These are phyloP conservation scores for Drosophila navojoa DNA, from an alignment of 1,140 invertebrate genomes.

Conservation along the genomic window DNA sequence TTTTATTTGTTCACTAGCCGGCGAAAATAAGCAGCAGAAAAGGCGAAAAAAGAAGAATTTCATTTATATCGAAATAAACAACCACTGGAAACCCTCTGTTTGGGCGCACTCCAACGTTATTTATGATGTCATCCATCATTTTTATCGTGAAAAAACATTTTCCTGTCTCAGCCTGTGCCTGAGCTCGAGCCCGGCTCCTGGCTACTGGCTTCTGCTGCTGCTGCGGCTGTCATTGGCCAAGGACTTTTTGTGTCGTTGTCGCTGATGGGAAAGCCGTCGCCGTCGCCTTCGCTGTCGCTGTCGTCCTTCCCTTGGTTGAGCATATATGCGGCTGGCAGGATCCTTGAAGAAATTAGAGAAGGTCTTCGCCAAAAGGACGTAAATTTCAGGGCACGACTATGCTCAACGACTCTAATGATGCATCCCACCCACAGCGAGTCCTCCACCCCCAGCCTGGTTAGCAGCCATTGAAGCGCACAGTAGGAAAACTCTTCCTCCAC, in stretches of 20 bases:
- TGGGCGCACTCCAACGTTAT: conserved; percentile 82
- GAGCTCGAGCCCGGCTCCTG: conserved; percentile 51
- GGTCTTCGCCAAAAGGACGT: conserved; percentile 76
- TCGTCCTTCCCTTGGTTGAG: conserved; percentile 21
- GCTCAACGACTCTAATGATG: conserved; percentile 76
- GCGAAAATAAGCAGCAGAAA: conserved; percentile 58
- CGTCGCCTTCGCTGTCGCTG: neutral
- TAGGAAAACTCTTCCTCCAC: conserved; percentile 60
- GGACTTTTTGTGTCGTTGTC: conserved; percentile 79
- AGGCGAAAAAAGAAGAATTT: conserved; percentile 69
- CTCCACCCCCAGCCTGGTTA: conserved; percentile 35
- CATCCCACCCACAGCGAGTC: conserved; percentile 47
- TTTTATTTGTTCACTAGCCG: conserved; percentile 60
- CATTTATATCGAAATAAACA: conserved; percentile 84
- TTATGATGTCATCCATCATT: conserved; percentile 84
- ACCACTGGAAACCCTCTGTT: conserved; percentile 82
- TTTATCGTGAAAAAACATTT: conserved; percentile 84
- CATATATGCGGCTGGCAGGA: conserved; percentile 61
- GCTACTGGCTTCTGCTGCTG: conserved; percentile 38
- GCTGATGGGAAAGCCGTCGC: conserved; percentile 56
- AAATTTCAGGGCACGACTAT: conserved; percentile 68
- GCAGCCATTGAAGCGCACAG: conserved; percentile 72
- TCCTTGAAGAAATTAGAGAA: conserved; percentile 78
- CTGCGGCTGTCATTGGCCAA: conserved; percentile 70
- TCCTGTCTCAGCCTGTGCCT: conserved; percentile 80